These are phyloP conservation scores for Nerophis lumbriciformis DNA, from an alignment of 2,113 vertebrate genomes.

Conservation along the genomic window DNA sequence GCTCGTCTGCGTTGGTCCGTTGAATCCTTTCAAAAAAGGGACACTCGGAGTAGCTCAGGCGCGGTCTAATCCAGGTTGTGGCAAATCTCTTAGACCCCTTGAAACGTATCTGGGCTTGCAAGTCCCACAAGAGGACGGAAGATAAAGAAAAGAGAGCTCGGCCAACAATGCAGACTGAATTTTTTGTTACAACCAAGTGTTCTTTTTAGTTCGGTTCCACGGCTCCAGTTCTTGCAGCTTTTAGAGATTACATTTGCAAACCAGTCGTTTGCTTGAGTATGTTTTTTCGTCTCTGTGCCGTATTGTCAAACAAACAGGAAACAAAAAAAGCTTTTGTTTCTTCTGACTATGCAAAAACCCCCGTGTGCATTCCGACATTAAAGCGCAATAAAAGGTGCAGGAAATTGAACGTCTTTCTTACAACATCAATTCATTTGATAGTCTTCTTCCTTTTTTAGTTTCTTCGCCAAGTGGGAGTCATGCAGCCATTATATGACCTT, in stretches of 20 bases:
- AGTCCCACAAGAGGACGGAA: neutral
- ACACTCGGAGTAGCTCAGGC: neutral
- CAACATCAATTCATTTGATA: neutral
- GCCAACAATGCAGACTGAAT: neutral
- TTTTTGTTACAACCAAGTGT: neutral
- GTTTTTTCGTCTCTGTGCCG: neutral
- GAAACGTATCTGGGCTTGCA: neutral
- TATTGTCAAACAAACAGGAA: neutral
- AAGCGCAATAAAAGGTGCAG: neutral
- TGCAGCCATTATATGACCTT: slow-evolving; percentile 34
- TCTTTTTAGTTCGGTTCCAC: neutral
- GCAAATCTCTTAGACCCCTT: neutral
- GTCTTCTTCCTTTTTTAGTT: neutral
- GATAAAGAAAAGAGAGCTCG: neutral
- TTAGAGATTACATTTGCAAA: neutral
- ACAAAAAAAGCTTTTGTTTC: no score
- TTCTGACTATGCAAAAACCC: no score
- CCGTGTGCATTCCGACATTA: no score
- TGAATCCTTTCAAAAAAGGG: neutral
- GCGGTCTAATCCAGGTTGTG: neutral
- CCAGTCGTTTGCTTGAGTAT: neutral
- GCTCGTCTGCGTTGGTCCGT: neutral
- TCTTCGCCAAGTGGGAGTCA: slow-evolving; percentile 14
- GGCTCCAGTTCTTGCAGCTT: neutral
- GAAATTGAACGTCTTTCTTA: neutral